Evolutionary conservation across 2,888 invertebrate species (phyloP), one percentile per base, ranked within the genome.

Genomic region (Salpingus planirostris): DNA sequence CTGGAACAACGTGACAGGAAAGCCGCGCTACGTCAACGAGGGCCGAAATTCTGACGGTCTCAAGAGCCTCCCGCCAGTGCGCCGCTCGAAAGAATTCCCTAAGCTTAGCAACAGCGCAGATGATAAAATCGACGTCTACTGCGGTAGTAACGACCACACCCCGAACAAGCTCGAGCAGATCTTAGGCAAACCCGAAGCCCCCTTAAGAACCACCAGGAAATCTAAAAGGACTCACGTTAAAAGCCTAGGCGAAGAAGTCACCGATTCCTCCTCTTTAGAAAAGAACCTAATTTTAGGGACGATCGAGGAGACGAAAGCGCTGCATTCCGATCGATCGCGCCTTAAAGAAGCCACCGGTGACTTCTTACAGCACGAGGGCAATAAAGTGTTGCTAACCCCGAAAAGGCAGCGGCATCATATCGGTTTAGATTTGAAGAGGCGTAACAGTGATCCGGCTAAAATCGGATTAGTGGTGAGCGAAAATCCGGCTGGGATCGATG

Each of bases 371-470:
- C 31, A 40, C 13, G 44, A 42, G 15, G 30, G 30, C 12, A 34
- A 36, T 14, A 35, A 35, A 12, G 32, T 32, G 13, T 54, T 38
- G 5, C 36, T 51, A 23, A 57, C 60, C 7, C 60, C 60, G 8
- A 69, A 67, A 48, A 61, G 69, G 3, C 54, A 55, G 40, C 31
- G 54, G 8, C 53, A 50, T 24, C 50, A 52, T 36, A 36, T 52
- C 56, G 32, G 50, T 13, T 59, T 71, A 32, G 73, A 71, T 44
- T 62, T 82, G 33, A 69, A 76, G 15, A 68, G 85, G 12, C 67
- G 84, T 39, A 85, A 84, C 63, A 82, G 82, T 2, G 84, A 84
- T 65, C 83, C 83, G 0, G 74, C 77, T 1, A 73, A 73, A 57
- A 57, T 67, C 18, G 65, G 64, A 11, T 18, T 33, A 40, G 54